These are phyloP conservation scores for Trematocara nigrifrons DNA, from an alignment of 2,113 vertebrate genomes.

Conservation along the genomic window DNA sequence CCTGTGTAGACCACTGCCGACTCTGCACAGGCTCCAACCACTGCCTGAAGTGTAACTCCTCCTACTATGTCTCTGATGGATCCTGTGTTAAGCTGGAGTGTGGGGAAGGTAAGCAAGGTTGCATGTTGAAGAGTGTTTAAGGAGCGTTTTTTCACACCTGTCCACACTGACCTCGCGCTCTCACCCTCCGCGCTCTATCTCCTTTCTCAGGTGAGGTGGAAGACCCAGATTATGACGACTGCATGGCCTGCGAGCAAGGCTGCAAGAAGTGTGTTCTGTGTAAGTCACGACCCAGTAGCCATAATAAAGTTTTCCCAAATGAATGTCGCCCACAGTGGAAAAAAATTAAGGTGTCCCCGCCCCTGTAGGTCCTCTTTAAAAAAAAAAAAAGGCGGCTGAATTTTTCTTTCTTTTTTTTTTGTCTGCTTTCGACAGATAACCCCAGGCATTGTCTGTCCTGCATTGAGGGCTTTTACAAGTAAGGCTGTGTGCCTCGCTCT, in stretches of 20 bases:
- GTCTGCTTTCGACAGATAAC: conserved; percentile 79
- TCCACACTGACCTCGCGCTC: not conserved
- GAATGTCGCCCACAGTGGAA: not conserved
- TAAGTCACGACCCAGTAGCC: conserved; percentile 64
- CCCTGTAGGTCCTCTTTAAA: not conserved
- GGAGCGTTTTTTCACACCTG: not conserved
- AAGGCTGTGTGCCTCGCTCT: conserved; percentile 69
- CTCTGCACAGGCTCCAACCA: conserved; percentile 67
- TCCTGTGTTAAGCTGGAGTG: conserved; percentile 77
- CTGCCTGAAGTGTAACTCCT: conserved; percentile 76
- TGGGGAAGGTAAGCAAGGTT: conserved; percentile 72
- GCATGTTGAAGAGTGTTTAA: not conserved
- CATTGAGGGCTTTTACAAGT: conserved; percentile 83
- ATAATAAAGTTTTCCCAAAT: not conserved
- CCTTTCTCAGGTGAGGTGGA: conserved; percentile 80
- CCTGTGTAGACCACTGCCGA: conserved; percentile 77
- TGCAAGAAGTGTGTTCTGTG: conserved; percentile 82
- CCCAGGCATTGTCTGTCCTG: conserved; percentile 83
- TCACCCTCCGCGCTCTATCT: not conserved
- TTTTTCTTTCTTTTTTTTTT: not conserved
- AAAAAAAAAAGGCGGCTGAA: conserved; percentile 19
- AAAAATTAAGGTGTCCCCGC: not conserved
- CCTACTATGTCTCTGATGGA: conserved; percentile 72
- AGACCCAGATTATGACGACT: conserved; percentile 81
- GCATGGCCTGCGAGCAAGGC: conserved; percentile 83